Evolutionary conservation across 2,888 invertebrate genomes (phyloP), one percentile per base, ranked within the genome.

Genomic region (Xylota sylvarum): DNA sequence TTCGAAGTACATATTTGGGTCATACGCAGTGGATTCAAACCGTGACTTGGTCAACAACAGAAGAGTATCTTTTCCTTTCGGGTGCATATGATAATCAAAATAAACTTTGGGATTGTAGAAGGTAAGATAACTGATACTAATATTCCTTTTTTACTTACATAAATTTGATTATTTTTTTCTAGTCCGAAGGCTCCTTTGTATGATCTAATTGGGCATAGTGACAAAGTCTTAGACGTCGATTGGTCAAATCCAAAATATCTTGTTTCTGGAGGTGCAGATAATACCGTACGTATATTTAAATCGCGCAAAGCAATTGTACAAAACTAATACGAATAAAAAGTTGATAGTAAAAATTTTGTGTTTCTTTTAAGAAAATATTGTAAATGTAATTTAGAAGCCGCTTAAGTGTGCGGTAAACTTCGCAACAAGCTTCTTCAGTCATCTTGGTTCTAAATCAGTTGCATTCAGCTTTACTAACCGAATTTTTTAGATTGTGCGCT

Each of bases 61-160:
- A 96, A 84, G 96, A 97, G 89, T 94, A 97, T 89, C 93, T 97
- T 12, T 99, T 99, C 92, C 94, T 99, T 23, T 98, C 98, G 0
- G 98, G 97, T 1, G 96, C 97, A 0, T 98, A 98, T 90, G 99
- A 99, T 91, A 95, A 96, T 88, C 94, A 96, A 84, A 95, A 98
- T 81, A 99, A 99, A 93, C 93, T 99, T 62, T 99, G 99, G 99
- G 99, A 99, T 92, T 96, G 96, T 4, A 94, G 98, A 91, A 98
- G 97, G 97, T 97, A 90, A 88, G 90, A 0, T 35, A 9, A 14
- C 19, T 7, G 43, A 14, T 10, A 19, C 88, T 10, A n/a, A n/a
- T n/a, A n/a, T 17, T 52, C 4, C 9, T 14, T 37, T 37, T 72
- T 83, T 79, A 23, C 23, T 5, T 40, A 40, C 52, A 0, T 40